These are phyloP conservation scores for Leptinotarsa texana DNA, from an alignment of 1,140 invertebrate genomes.

Conservation along the genomic window DNA sequence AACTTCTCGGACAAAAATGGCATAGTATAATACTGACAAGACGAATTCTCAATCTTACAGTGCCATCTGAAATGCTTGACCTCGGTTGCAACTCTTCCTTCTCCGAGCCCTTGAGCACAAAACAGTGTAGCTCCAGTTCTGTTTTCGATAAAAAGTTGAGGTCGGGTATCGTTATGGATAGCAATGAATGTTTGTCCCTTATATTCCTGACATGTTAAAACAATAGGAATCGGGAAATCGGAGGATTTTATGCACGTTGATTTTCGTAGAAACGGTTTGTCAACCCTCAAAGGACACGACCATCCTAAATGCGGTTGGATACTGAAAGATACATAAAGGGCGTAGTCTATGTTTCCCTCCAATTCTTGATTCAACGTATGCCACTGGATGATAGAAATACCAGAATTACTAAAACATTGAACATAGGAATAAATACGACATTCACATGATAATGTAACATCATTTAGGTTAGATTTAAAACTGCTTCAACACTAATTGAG, in stretches of 20 bases:
- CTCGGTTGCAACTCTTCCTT: conserved; percentile 42
- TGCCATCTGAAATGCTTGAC: conserved; percentile 52
- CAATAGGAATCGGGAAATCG: conserved; percentile 53
- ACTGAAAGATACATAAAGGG: conserved; percentile 54
- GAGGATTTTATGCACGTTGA: conserved; percentile 54
- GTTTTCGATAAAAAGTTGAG: conserved; percentile 55
- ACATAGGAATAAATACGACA: no score
- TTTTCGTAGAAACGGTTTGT: conserved; percentile 57
- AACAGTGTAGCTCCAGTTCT: conserved; percentile 43
- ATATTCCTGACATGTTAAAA: conserved; percentile 60
- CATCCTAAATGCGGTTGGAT: conserved; percentile 55
- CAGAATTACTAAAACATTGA: conserved; percentile 53
- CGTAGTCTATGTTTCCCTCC: conserved; percentile 47
- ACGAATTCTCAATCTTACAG: conserved; percentile 42
- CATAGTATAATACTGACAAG: conserved; percentile 53
- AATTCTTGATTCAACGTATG: conserved; percentile 38
- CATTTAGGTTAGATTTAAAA: neutral
- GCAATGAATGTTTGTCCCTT: conserved; percentile 64
- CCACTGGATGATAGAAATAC: conserved; percentile 60
- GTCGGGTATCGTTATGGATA: conserved; percentile 63
- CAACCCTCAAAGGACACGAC: conserved; percentile 62
- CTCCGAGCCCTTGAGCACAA: conserved; percentile 45
- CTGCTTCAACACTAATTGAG: no score
- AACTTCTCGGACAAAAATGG: conserved; percentile 51
- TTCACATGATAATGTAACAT: no score